These are phyloP conservation scores for Cacatua alba DNA, from an alignment of 2,113 vertebrate genomes.

Conservation along the genomic window DNA sequence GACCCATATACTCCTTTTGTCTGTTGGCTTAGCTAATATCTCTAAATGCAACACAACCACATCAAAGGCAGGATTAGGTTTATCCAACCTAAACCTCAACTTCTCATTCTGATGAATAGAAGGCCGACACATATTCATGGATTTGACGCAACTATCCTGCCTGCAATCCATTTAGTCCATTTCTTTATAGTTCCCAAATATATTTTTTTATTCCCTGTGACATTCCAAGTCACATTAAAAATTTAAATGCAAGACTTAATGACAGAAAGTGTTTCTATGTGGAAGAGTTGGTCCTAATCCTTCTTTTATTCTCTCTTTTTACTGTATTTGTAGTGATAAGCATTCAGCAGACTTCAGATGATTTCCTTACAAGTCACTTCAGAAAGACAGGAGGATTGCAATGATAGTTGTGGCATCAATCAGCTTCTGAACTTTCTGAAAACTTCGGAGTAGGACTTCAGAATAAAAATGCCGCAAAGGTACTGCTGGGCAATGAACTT, in stretches of 20 bases:
- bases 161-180: not conserved
- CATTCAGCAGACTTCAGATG: not conserved
- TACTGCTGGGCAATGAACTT: not conserved
- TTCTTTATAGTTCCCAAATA: not conserved
- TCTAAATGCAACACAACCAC: not conserved
- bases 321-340: not conserved
- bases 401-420: not conserved
- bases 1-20: not conserved
- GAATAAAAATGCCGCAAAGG: not conserved
- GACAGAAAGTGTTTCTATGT: not conserved
- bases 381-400: not conserved
- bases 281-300: not conserved
- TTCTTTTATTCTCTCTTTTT: not conserved
- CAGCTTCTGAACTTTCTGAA: not conserved
- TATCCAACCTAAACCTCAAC: conserved; percentile 36
- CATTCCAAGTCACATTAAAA: not conserved
- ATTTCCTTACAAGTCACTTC: not conserved
- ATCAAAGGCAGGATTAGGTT: conserved; percentile 48
- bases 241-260: not conserved
- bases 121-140: not conserved
- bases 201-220: not conserved
- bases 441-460: not conserved
- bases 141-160: not conserved
- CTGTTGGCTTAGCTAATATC: not conserved
- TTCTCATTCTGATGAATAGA: not conserved